Base-by-base conservation (phyloP, 2,888 invertebrate species). In the Nymphalis c-album region DNA sequence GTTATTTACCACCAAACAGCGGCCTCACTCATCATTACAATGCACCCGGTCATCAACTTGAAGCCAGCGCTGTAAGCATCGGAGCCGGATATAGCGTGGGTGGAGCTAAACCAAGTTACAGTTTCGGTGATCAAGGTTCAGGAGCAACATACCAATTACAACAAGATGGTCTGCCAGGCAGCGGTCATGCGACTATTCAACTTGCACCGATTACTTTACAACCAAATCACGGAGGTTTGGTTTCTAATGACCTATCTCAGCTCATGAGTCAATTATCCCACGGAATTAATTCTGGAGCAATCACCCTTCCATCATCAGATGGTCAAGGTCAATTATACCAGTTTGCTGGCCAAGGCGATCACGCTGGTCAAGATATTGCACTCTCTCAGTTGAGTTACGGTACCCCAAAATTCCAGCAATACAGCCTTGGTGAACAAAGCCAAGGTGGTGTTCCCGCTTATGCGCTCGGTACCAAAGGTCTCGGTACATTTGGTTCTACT, bases 81-180 rank as follows among this genome's bases (percentile, higher is more conserved):
- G 91, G 92, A 10, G 92, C 92, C 7, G 92, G 92, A 20, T 92
- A 92, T 79, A 92, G 90, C 75, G 82, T 92, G 50, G 92, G 92
- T 18, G 91, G 91, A 61, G 85, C 82, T 2, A 91, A 91, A 68
- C 70, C 71, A 13, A 70, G 48, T 45, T 71, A 61, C 35, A 70
- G 67, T 53, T 71, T 70, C 60, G 67, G 40, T 45, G 59, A 70
- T 50, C 73, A 74, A 67, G 85, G 84, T 35, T 85, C 84, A 70
- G 84, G 82, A 71, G 79, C 81, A 48, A 79, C 81, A 48, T 80
- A 83, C 35, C 88, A 89, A 75, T 75, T 81, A 46, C 78, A 81
- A 31, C 75, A 80, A 26, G 90, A 86, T 71, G 81, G 83, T 31
- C 74, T 85, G 48, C 84, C 83, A 63, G 79, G 83, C 17, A 83